Evolutionary conservation across 2,888 invertebrate genomes (phyloP), one percentile per base, ranked within the genome.

Genomic region (Melanostoma scalare): DNA sequence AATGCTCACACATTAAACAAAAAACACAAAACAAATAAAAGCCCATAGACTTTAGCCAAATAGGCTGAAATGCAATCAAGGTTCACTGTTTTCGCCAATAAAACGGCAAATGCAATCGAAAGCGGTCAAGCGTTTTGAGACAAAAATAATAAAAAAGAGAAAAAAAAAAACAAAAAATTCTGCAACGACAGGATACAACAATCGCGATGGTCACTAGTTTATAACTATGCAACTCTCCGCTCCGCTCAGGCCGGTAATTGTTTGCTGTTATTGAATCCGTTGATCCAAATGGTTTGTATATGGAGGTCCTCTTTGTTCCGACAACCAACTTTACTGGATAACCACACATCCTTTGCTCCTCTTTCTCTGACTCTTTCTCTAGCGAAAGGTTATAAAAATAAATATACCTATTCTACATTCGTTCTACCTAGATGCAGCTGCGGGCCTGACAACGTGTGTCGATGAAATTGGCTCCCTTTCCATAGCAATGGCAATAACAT

Each of bases 211-310:
- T 50, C 48, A 60, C 42, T 52, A 38, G 72, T 81, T 71, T 81
- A 72, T 72, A 77, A 67, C 77, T 61, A 61, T 69, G 56, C 56
- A 69, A 46, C 63, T 33, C 44, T 36, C 35, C 50, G 63, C 48
- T n/a, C 38, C 72, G 77, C 61, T 50, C 53, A 44, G 35, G 38
- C 31, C 35, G 56, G 53, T 78, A 82, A 82, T 82, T 82, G 82
- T 82, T 82, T 82, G 61, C 53, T 78, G 73, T 82, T 82, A 82
- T 82, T 78, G 78, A 82, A 82, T 82, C 73, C 82, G 52, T 78
- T 73, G 82, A 82, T 73, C 56, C 78, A 69, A 78, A 78, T 69
- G 55, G 60, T 42, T 53, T 48, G 46, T 30, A 20, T 20, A 20
- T 8, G 48, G 44, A 8, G 35, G 0, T 46, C 33, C 20, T 52